phyloP scores from a whole-genome alignment of 1,140 invertebrate species.

The Drosophila nannoptera region DNA sequence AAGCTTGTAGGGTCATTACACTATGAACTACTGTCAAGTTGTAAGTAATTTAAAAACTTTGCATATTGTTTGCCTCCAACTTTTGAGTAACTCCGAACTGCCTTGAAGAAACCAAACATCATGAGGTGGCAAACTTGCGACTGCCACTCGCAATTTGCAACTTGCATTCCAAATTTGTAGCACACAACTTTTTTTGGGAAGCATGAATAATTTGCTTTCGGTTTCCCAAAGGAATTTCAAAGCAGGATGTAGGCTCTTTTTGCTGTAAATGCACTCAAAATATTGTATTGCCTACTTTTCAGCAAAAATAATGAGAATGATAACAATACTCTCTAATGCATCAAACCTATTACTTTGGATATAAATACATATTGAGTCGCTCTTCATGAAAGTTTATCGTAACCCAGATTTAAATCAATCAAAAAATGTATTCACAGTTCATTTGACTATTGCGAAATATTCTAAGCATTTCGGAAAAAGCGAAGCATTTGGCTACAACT shows the following conservation, averaged over 20 bases:
- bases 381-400: too few species aligned
- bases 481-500: too few species aligned
- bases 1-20: slow-evolving; percentile 14
- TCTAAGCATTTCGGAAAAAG: not conserved
- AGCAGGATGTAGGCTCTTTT: not conserved
- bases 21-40: slow-evolving; percentile 27
- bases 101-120: slow-evolving; percentile 2
- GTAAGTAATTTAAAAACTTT: slow-evolving; percentile 65
- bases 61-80: not conserved
- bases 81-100: slow-evolving; percentile 38
- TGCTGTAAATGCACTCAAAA: not conserved
- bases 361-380: too few species aligned
- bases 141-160: slow-evolving; percentile 8
- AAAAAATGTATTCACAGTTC: not conserved
- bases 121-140: slow-evolving; percentile 30
- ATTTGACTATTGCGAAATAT: not conserved
- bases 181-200: slow-evolving; percentile 29
- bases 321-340: too few species aligned
- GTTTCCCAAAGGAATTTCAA: slow-evolving; percentile 2
- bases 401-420: too few species aligned
- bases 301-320: not conserved
- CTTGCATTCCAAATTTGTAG: not conserved
- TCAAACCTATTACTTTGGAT: too few species aligned
- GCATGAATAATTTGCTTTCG: slow-evolving; percentile 53
- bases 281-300: slow-evolving; percentile 24